Conservation (phyloP, 2,888 invertebrate genomes). For the Hofmannophila pseudospretella region DNA sequence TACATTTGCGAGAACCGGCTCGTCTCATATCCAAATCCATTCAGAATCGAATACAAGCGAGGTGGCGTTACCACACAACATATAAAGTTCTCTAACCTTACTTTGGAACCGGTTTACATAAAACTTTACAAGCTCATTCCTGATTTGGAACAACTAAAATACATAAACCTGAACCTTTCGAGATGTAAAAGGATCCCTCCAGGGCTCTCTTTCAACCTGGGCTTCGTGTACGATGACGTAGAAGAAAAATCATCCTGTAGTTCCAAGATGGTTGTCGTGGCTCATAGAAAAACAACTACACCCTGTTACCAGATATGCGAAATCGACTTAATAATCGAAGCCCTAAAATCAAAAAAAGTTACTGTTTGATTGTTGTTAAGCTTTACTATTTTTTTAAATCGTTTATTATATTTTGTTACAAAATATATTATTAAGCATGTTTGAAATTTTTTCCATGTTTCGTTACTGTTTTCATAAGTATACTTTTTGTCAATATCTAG, state of each 20-base stretch:
- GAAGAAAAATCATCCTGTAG: slow-evolving; percentile 47
- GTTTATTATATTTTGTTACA: neutral
- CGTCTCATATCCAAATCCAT: slow-evolving; percentile 52
- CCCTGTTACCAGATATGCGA: slow-evolving; percentile 68
- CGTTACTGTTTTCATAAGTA: too few relatives aligned
- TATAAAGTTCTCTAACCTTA: slow-evolving; percentile 56
- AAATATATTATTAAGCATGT: too few relatives aligned
- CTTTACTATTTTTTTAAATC: neutral
- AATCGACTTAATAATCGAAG: slow-evolving; percentile 50
- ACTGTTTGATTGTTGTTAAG: neutral
- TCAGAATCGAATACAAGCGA: slow-evolving; percentile 50
- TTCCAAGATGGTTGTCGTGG: slow-evolving; percentile 60
- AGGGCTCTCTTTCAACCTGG: slow-evolving; percentile 54
- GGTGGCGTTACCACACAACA: slow-evolving; percentile 49
- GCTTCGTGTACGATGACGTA: slow-evolving; percentile 56
- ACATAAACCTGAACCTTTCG: slow-evolving; percentile 51
- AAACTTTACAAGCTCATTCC: slow-evolving; percentile 57
- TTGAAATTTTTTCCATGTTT: too few relatives aligned
- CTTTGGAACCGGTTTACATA: slow-evolving; percentile 57
- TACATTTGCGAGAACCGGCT: slow-evolving; percentile 57
- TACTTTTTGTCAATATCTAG: too few relatives aligned
- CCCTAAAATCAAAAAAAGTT: slow-evolving; percentile 35
- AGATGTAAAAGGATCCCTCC: slow-evolving; percentile 59
- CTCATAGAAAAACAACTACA: slow-evolving; percentile 56
- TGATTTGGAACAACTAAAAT: slow-evolving; percentile 58